Base-by-base conservation (phyloP, 2,888 invertebrate species). In the Cerastis leucographa region DNA sequence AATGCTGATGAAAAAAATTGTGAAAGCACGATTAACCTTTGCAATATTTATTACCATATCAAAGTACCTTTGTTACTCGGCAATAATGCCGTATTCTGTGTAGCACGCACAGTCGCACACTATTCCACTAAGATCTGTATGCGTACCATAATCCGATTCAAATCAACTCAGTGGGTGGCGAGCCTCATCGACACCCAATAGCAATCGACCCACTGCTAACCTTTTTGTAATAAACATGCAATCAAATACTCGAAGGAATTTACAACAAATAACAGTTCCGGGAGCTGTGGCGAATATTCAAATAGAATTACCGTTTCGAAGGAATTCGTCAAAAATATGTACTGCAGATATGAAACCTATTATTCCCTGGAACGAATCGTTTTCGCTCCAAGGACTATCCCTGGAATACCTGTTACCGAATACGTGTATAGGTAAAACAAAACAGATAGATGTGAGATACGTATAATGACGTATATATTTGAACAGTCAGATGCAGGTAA, bases 181-280 rank as follows among this genome's bases (percentile, higher is more conserved):
- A 83, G 87, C 85, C 89, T 91, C 91, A 91, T 93, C 89, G 90
- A 90, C 93, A 92, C 92, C 90, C 90, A 91, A 92, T 92, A 91
- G 88, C 89, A 85, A 82, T 88, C 92, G 80, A 78, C 93, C 93
- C 91, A 93, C 93, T 79, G 71, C 76, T 74, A 83, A 87, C 83
- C 77, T 85, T 85, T 86, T 84, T 87, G 81, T 85, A 78, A 83
- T 84, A 81, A 83, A 85, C 83, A 71, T 79, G 81, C 78, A 83
- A 84, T 89, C 66, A 80, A 83, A 85, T 85, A 74, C 67, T 79
- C 56, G 17, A 65, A 76, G 83, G 83, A 71, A 80, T 83, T 78
- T 59, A 78, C 71, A 68, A 81, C 49, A 78, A 71, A 83, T 68
- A 76, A 59, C 22, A 84, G 78, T 88, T 85, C 79, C 86, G 87